These are phyloP conservation scores for Pleuronectes platessa DNA, from an alignment of 2,113 vertebrate genomes.

Conservation along the genomic window DNA sequence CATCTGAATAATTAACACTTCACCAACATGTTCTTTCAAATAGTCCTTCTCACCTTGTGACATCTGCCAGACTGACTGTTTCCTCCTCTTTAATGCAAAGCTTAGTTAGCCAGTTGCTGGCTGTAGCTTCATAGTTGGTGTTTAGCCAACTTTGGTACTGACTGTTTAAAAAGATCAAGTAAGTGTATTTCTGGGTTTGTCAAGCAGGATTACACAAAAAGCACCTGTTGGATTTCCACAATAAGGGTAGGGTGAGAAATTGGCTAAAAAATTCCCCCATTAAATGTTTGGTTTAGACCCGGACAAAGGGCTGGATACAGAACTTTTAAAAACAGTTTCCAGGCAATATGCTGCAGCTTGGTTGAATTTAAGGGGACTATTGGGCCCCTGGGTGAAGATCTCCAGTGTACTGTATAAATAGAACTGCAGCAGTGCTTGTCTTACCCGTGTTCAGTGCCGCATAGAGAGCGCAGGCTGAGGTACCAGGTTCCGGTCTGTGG, in stretches of 20 bases:
- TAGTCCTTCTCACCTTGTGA: too few relatives aligned
- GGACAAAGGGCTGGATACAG: too few relatives aligned
- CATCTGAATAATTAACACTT: too few relatives aligned
- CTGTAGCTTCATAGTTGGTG: neutral
- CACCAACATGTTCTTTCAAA: too few relatives aligned
- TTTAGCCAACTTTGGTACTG: neutral
- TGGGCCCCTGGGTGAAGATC: neutral
- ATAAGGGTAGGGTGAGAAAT: too few relatives aligned
- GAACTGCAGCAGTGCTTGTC: constrained; percentile 19
- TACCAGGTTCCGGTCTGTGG: constrained; percentile 98
- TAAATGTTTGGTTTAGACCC: too few relatives aligned
- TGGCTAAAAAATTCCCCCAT: too few relatives aligned
- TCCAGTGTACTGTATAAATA: neutral
- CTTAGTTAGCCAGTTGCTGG: neutral
- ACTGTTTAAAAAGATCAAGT: neutral
- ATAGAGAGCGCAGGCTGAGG: constrained; percentile 91
- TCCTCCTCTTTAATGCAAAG: neutral
- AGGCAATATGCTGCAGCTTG: neutral
- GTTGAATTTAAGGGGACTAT: neutral
- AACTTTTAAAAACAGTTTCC: neutral
- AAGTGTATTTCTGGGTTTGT: neutral
- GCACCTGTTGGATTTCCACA: too few relatives aligned
- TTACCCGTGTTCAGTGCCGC: constrained; percentile 89
- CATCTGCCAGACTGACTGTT: too few relatives aligned
- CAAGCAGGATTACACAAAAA: too few relatives aligned